Percentiles rank a stretch among this genome's conserved stretches.
Evolutionary conservation across 2,888 invertebrate genomes (phyloP).

Genomic region (Rotaria socialis): DNA sequence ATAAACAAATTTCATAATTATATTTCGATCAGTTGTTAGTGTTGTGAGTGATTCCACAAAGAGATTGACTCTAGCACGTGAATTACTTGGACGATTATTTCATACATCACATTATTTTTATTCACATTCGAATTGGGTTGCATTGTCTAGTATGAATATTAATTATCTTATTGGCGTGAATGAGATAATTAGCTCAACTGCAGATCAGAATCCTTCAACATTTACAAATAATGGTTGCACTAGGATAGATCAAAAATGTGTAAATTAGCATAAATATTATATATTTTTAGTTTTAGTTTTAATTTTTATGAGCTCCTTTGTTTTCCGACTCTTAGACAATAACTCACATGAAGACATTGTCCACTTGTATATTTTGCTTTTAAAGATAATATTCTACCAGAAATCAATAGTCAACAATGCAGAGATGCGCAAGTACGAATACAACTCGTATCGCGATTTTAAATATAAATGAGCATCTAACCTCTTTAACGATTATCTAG

Average conservation of each 20-base stretch:
- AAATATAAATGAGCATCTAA: no score
- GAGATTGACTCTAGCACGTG: slow-evolving; percentile 16
- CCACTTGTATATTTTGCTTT: slow-evolving; percentile 40
- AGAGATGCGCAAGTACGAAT: no score
- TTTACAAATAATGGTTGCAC: not conserved
- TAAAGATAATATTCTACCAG: slow-evolving; percentile 36
- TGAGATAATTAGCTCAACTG: not conserved
- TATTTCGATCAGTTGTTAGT: no score
- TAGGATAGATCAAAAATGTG: not conserved
- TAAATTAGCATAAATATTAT: not conserved
- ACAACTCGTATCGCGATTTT: no score
- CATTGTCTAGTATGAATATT: slow-evolving; percentile 36
- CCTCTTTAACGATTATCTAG: not conserved
- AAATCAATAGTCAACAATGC: not conserved
- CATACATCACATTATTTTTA: slow-evolving; percentile 45
- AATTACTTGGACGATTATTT: slow-evolving; percentile 32
- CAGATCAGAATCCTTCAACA: not conserved
- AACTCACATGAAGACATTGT: not conserved
- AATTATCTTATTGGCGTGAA: slow-evolving; percentile 29
- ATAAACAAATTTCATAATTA: no score
- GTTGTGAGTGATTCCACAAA: not conserved
- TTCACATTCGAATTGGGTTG: slow-evolving; percentile 45
- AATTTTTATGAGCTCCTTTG: no score
- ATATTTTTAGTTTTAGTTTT: no score
- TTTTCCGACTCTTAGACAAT: not conserved